Base-by-base conservation (phyloP, 2,888 invertebrate species). In the Amphipyra tragopoginis region DNA sequence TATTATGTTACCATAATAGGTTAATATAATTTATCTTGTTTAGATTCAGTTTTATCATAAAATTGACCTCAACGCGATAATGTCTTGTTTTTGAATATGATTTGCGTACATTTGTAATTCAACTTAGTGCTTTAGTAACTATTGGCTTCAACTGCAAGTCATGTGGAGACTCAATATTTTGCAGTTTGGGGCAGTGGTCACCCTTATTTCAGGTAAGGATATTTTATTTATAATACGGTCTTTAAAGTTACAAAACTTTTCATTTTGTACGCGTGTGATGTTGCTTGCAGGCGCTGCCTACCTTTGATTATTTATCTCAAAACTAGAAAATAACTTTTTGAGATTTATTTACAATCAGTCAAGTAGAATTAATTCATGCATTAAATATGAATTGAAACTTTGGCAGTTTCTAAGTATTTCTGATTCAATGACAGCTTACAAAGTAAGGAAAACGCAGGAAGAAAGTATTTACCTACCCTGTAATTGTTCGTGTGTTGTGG, bases 181-280 rank as follows among this genome's bases (percentile, higher is more conserved):
- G 40, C 71, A 45, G 47, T 15, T 80, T 26, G 53, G 51, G 45
- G 65, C 56, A 40, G 29, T 65, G 5, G 47, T 63, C 10, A 39
- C 58, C 49, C 10, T 63, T 10, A 9, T 81, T 8, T 53, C 78
- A 81, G 79, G 78, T 79, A 63, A 68, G 78, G 45, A 8, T 42
- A 2, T 26, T 48, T 14, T 54, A 6, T 36, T 8, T 14, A 47
- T 42, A 6, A 36, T 15, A 15, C n/a, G n/a, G n/a, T n/a, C n/a
- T n/a, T n/a, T 9, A 15, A 5, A 49, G n/a, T 10, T 47, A 8
- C 11, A 34, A 42, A 14, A 42, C 6, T 42, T 38, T n/a, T 40
- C 6, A 26, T 2, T 21, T 21, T 21, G 3, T 21, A 21, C 21
- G 21, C 21, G 21, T 21, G 21, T 21, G 3, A 21, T 21, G 21